These are phyloP conservation scores for Alfaro cultratus DNA, from an alignment of 2,797 vertebrate species.

Conservation along the genomic window DNA sequence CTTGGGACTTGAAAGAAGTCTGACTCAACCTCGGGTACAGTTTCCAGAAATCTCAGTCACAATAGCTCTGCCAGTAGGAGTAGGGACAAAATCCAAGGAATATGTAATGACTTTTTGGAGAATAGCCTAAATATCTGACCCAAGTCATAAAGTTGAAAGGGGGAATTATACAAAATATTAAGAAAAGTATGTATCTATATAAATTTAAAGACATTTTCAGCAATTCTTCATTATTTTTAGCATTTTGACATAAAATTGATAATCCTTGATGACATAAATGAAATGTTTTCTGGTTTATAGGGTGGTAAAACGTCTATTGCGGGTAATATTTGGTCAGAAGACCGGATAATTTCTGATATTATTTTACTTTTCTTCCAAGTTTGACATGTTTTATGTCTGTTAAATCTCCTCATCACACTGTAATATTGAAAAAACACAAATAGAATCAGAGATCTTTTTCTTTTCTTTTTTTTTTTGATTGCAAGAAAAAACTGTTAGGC, in stretches of 20 bases:
- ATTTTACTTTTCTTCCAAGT: neutral
- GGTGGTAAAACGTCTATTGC: neutral
- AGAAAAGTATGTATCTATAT: neutral
- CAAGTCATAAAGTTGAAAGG: neutral
- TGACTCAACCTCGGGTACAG: neutral
- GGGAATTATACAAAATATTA: neutral
- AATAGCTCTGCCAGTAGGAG: neutral
- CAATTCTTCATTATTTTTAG: neutral
- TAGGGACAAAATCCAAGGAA: neutral
- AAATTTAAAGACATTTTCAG: neutral
- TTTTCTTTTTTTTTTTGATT: neutral
- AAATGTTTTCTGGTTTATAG: neutral
- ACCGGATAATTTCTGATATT: neutral
- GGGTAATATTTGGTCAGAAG: neutral
- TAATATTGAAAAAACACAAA: neutral
- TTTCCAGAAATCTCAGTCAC: neutral
- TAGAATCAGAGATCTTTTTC: neutral
- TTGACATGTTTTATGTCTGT: neutral
- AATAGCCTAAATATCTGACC: neutral
- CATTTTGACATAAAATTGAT: neutral
- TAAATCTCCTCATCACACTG: neutral
- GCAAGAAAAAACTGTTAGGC: neutral
- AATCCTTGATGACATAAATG: neutral
- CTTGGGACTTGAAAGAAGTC: neutral
- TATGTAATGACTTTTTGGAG: neutral